These are phyloP conservation scores for Anoplolepis gracilipes DNA, from an alignment of 1,140 invertebrate genomes.

Conservation along the genomic window DNA sequence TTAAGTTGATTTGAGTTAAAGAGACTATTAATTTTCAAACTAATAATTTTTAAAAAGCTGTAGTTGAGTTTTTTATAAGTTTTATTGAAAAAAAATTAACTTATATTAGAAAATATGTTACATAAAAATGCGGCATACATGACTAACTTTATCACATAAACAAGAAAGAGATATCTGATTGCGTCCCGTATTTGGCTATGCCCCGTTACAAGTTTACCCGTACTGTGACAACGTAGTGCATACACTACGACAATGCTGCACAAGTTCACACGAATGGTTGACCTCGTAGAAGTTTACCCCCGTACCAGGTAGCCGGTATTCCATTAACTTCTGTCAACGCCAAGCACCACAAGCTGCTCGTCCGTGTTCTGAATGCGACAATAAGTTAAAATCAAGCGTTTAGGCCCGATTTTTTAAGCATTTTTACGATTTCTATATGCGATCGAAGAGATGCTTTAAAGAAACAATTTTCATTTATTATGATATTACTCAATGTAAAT, in stretches of 20 bases:
- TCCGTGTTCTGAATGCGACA: conserved; percentile 49
- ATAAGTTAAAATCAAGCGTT: conserved; percentile 53
- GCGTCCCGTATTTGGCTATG: conserved; percentile 48
- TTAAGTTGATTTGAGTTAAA: not conserved
- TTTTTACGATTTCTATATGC: not conserved
- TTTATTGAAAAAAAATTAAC: not conserved
- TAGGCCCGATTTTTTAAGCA: not conserved
- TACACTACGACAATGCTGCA: conserved; percentile 45
- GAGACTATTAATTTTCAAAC: conserved; percentile 17
- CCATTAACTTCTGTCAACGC: conserved; percentile 62
- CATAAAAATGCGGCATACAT: not conserved
- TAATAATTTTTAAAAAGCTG: conserved; percentile 23
- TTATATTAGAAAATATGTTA: not conserved
- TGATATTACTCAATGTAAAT: not conserved
- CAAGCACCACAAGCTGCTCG: conserved; percentile 33
- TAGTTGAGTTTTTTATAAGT: not conserved
- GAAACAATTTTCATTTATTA: not conserved
- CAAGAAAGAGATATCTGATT: conserved; percentile 23
- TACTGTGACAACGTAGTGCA: conserved; percentile 54
- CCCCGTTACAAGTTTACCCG: conserved; percentile 50
- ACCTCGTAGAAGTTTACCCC: conserved; percentile 54
- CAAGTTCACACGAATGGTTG: conserved; percentile 58
- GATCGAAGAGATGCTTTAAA: not conserved
- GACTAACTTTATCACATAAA: conserved; percentile 37
- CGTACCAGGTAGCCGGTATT: conserved; percentile 52